Evolutionary conservation across 2,888 invertebrate genomes (phyloP), one percentile per base, ranked within the genome.

Genomic region (Agrilus cyanescens): DNA sequence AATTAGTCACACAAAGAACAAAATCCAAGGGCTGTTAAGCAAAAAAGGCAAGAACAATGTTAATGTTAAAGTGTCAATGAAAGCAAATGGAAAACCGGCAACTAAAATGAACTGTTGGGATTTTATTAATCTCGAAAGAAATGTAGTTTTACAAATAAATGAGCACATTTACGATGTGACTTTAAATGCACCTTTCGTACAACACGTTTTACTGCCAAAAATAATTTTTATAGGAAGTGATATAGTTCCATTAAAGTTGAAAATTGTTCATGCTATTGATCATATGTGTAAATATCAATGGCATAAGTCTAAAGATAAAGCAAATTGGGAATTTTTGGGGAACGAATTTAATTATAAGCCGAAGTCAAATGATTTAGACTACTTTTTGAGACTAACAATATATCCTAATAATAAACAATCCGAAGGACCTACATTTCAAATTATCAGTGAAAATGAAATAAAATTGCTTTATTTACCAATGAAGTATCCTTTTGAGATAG

Each of bases 151-250:
- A 40, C 43, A 43, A 33, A 46, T 60, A 40, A 64, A 72, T 31
- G 75, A 77, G 18, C 59, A 63, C 1, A 59, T 65, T 10, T 86
- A 76, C 61, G 61, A 70, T 34, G 66, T 85, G 4, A 68, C 75
- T 15, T 67, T 82, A 2, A 90, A 91, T 65, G 68, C 76, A 13
- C 90, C 91, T 0, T 77, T 76, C 71, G 69, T 89, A 5, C 57
- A 66, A 2, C 67, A 60, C 45, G 52, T 88, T 3, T 63, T 65
- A 29, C 65, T 91, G 29, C 84, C 88, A 0, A 68, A 71, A 29
- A 73, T 73, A 47, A 75, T 87, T 15, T 69, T 88, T 63, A 76
- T 75, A 6, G 82, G 80, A 0, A 87, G 79, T 65, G 75, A 77
- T 6, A 69, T 81, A 1, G 82, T 82, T 61, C 85, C 88, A 0